A percentile compares a stretch with the other conserved stretches of the same genome.
Evolutionary conservation across 2,797 vertebrate genomes (phyloP).

Genomic region (Xenops minutus): DNA sequence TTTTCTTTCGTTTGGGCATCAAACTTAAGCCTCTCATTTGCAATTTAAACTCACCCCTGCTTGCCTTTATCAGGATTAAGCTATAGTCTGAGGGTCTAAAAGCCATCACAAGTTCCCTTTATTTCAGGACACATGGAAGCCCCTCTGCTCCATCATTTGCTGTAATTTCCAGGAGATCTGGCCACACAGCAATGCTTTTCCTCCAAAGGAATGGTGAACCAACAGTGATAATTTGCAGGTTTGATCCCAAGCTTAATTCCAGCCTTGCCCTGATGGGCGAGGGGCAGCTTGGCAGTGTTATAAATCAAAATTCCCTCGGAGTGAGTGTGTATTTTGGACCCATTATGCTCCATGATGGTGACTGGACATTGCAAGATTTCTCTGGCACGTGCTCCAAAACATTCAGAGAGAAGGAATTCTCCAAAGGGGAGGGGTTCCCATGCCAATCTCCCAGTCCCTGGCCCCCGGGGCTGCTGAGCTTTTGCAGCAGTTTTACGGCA

Average conservation of each 20-base stretch:
- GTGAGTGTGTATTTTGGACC: accelerated
- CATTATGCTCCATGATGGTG: accelerated
- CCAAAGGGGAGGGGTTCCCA: not conserved
- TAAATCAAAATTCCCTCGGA: accelerated
- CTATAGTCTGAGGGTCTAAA: not conserved
- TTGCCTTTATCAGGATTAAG: not conserved
- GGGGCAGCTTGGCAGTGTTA: not conserved
- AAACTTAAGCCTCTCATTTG: not conserved
- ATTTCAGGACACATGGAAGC: not conserved
- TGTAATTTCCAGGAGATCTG: not conserved
- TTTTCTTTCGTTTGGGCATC: not conserved
- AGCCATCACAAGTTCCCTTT: not conserved
- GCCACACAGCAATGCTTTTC: not conserved
- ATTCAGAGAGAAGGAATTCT: not conserved
- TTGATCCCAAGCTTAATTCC: not conserved
- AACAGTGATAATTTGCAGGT: not conserved
- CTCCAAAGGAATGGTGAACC: not conserved
- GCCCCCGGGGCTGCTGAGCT: not conserved
- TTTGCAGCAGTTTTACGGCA: not conserved
- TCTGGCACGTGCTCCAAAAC: not conserved
- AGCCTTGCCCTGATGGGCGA: accelerated
- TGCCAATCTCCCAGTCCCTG: not conserved
- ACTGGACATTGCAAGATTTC: not conserved
- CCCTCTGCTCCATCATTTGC: not conserved
- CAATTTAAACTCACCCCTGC: not conserved